Percentiles rank a stretch among this genome's conserved stretches.
Conservation (phyloP, 2,113 vertebrate species). For the Lepidothrix coronata region DNA sequence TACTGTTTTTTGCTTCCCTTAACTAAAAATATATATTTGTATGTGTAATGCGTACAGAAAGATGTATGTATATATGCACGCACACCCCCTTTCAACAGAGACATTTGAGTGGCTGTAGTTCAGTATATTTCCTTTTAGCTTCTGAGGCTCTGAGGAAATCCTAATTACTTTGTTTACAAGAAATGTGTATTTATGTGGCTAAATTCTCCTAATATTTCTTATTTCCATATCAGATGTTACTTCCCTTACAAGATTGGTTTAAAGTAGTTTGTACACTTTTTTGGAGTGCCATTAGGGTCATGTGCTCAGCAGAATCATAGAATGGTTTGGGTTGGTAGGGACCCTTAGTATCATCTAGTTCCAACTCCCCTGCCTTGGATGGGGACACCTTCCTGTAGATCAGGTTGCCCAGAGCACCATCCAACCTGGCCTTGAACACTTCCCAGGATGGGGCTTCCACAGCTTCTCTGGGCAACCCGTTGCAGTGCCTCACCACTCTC, state of each 20-base stretch:
- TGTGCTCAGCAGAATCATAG: not conserved
- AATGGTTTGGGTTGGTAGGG: accelerated
- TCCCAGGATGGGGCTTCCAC: not conserved
- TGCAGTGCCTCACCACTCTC: not conserved
- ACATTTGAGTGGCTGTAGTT: not conserved
- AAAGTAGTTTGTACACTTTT: not conserved
- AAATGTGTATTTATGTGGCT: not conserved
- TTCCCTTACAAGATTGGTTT: not conserved
- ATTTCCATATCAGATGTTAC: not conserved
- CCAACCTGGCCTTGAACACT: not conserved
- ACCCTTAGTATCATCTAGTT: not conserved
- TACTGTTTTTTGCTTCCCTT: not conserved
- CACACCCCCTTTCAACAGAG: not conserved
- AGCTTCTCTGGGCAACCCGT: not conserved
- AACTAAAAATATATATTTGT: not conserved
- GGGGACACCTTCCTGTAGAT: not conserved
- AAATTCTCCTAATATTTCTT: not conserved
- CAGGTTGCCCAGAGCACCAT: not conserved
- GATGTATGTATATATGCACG: not conserved
- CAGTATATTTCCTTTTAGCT: not conserved
- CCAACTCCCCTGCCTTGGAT: not conserved
- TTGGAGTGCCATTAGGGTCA: not conserved
- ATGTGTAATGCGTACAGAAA: not conserved
- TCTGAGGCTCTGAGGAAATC: not conserved
- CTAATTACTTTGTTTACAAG: not conserved